phyloP scores from a whole-genome alignment of 2,888 invertebrate species.

The Leucophenga montana region DNA sequence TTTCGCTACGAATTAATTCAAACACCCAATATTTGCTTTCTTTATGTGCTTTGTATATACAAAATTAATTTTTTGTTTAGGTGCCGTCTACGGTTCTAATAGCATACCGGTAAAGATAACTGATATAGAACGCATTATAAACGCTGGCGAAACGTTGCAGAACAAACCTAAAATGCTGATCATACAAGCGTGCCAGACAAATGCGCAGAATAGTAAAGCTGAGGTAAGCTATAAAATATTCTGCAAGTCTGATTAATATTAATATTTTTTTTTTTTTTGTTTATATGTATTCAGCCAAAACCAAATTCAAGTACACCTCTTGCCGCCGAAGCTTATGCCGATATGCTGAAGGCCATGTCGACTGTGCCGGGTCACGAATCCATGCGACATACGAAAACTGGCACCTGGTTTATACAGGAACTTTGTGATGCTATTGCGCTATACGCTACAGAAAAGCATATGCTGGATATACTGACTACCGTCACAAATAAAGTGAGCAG shows the following conservation, averaged over 20 bases:
- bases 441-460: slow-evolving; percentile 55
- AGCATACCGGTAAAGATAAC: slow-evolving; percentile 73
- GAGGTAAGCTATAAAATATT: slow-evolving; percentile 43
- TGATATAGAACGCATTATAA: slow-evolving; percentile 74
- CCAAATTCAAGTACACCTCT: slow-evolving; percentile 39
- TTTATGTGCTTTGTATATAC: too few relatives aligned
- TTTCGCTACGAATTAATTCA: too few relatives aligned
- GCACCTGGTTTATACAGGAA: slow-evolving; percentile 72
- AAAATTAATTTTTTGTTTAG: slow-evolving; percentile 47
- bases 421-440: slow-evolving; percentile 60
- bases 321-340: slow-evolving; percentile 46
- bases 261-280: not conserved
- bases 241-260: not conserved
- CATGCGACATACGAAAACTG: slow-evolving; percentile 62
- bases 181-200: slow-evolving; percentile 77
- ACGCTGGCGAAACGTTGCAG: slow-evolving; percentile 67
- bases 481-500: slow-evolving; percentile 54
- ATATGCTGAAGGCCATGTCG: slow-evolving; percentile 69
- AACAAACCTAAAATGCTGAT: slow-evolving; percentile 76
- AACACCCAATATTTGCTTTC: too few relatives aligned
- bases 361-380: slow-evolving; percentile 69
- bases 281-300: slow-evolving; percentile 43
- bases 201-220: slow-evolving; percentile 35
- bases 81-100: slow-evolving; percentile 74
- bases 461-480: slow-evolving; percentile 64